phyloP scores from a whole-genome alignment of 2,888 invertebrate genomes.

The Ormyrus labotus region DNA sequence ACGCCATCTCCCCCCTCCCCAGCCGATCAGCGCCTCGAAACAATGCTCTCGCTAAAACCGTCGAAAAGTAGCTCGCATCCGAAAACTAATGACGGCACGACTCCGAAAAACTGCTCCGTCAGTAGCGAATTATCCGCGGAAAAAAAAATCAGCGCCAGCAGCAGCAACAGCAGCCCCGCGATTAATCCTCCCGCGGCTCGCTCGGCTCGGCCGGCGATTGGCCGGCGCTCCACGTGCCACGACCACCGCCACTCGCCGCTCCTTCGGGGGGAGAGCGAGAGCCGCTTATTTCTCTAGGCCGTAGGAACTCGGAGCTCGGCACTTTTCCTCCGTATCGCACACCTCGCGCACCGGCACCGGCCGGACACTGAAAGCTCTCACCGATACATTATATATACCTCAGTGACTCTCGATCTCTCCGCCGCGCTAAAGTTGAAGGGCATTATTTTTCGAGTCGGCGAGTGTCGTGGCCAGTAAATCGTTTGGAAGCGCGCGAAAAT shows the following conservation, averaged over 20 bases:
- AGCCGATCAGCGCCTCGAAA: too few species aligned
- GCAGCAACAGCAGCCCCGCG: not conserved
- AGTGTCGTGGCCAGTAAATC: too few species aligned
- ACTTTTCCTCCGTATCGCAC: slow-evolving; percentile 70
- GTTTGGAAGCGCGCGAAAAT: too few species aligned
- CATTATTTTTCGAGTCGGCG: too few species aligned
- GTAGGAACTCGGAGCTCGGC: slow-evolving; percentile 59
- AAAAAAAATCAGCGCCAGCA: not conserved
- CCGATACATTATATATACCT: too few species aligned
- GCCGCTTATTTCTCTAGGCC: slow-evolving; percentile 56
- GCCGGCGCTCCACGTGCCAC: slow-evolving; percentile 58
- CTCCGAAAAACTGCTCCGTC: too few species aligned
- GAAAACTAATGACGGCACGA: too few species aligned
- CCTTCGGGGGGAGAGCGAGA: slow-evolving; percentile 56
- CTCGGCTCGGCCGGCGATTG: slow-evolving; percentile 47
- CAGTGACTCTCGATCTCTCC: too few species aligned
- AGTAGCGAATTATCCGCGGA: not conserved
- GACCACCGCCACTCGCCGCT: slow-evolving; percentile 42
- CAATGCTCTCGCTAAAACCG: too few species aligned
- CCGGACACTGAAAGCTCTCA: not conserved
- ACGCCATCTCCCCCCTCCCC: too few species aligned
- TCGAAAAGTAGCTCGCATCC: too few species aligned
- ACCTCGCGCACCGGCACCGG: slow-evolving; percentile 58
- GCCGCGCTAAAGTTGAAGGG: too few species aligned
- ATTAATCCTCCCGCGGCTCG: not conserved